Conservation (phyloP, 2,113 vertebrate genomes). For the Erinaceus europaeus region DNA sequence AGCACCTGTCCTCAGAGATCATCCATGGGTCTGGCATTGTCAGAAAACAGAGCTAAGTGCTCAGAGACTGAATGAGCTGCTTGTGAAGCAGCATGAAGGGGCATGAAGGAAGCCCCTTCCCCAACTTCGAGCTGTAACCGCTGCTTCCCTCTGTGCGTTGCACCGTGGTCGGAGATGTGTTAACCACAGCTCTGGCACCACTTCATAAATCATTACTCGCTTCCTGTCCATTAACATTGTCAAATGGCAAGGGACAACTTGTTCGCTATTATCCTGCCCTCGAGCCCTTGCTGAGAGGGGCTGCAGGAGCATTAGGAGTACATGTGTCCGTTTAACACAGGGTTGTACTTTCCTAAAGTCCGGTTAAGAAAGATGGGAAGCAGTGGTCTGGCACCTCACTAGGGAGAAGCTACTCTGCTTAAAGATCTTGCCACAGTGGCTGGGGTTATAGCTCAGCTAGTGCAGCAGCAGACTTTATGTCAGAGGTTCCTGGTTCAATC, state of each 20-base stretch:
- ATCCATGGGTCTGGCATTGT: neutral
- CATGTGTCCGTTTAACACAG: neutral
- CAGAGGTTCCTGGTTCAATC: too few species aligned
- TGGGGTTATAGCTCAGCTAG: too few species aligned
- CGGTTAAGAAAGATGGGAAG: too few species aligned
- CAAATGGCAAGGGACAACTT: neutral
- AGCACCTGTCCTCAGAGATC: neutral
- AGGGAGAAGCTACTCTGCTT: neutral
- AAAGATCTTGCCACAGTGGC: neutral
- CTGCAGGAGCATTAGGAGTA: neutral
- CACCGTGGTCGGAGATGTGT: neutral
- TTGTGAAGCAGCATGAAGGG: neutral
- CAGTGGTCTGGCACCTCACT: neutral
- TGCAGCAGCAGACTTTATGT: too few species aligned
- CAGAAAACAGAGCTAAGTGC: neutral
- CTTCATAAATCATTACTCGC: slow-evolving; percentile 24
- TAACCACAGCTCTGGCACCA: accelerated
- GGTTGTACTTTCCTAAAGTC: neutral
- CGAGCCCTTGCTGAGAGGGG: neutral
- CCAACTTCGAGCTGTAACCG: neutral
- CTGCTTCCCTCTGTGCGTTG: neutral
- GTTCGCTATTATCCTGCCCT: slow-evolving; percentile 7
- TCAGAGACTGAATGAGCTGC: accelerated
- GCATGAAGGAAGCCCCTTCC: neutral
- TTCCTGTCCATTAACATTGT: slow-evolving; percentile 47